Evolutionary conservation across 2,797 vertebrate species (phyloP).

Genomic region (Eleutherodactylus coqui): DNA sequence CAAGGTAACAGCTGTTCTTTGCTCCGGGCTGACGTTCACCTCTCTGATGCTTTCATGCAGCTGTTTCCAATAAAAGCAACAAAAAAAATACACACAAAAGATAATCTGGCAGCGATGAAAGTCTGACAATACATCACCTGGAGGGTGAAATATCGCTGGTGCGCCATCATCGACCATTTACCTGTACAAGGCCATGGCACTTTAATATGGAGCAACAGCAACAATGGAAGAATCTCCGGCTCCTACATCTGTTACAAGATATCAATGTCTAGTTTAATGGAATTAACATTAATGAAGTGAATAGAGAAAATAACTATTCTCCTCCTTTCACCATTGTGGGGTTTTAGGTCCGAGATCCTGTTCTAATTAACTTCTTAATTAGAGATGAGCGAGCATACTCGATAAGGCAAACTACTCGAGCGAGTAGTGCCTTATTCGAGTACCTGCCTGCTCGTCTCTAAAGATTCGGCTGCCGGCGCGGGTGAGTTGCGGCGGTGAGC

Average conservation of each 20-base stretch:
- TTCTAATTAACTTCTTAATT: too few species aligned
- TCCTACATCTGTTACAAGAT: neutral
- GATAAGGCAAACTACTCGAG: too few species aligned
- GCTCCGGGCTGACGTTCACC: constrained; percentile 44
- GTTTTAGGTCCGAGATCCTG: too few species aligned
- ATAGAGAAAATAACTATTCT: neutral
- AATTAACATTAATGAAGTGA: neutral
- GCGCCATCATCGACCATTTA: neutral
- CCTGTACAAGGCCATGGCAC: neutral
- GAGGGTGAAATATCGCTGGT: neutral
- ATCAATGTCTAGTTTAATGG: neutral
- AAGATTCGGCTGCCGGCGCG: too few species aligned
- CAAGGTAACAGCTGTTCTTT: constrained; percentile 35
- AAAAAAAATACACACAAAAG: constrained; percentile 6
- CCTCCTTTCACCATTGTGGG: too few species aligned
- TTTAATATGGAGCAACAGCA: neutral
- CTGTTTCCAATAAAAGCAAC: constrained; percentile 41
- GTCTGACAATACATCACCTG: neutral
- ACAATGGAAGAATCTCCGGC: neutral
- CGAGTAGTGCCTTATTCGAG: too few species aligned
- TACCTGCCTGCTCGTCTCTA: too few species aligned
- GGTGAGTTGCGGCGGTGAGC: too few species aligned
- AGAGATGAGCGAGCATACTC: too few species aligned
- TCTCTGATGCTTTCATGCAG: constrained; percentile 25
- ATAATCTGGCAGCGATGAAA: neutral